These are phyloP conservation scores for Gandaritis pyraliata DNA, from an alignment of 2,888 invertebrate species.

Conservation along the genomic window DNA sequence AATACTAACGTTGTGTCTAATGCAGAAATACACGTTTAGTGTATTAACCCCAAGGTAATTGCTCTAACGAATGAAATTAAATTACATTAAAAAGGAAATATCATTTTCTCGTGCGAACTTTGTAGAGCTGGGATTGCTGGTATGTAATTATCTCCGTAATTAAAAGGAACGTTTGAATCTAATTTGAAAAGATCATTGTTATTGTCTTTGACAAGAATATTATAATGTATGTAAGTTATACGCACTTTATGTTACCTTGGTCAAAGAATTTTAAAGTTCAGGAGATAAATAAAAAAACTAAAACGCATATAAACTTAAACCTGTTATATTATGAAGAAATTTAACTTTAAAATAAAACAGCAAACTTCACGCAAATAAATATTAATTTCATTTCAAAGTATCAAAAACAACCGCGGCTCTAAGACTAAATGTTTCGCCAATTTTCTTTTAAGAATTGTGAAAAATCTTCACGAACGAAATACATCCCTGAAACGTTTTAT, in stretches of 20 bases:
- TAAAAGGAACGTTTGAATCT: constrained; percentile 23
- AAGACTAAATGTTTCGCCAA: too few relatives aligned
- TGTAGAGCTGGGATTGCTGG: constrained; percentile 18
- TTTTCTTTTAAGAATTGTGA: too few relatives aligned
- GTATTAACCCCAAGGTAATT: constrained; percentile 49
- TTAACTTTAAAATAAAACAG: too few relatives aligned
- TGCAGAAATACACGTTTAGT: constrained; percentile 54
- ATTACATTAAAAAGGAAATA: constrained; percentile 29
- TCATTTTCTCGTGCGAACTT: constrained; percentile 32
- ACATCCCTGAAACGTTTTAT: neutral
- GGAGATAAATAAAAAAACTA: too few relatives aligned
- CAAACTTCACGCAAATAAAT: too few relatives aligned
- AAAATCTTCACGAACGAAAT: too few relatives aligned
- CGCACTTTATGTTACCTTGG: neutral
- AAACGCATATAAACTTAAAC: too few relatives aligned
- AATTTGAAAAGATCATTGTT: constrained; percentile 18
- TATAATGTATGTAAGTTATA: constrained; percentile 18
- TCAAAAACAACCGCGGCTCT: too few relatives aligned
- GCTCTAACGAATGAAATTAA: constrained; percentile 38
- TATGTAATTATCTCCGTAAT: constrained; percentile 14
- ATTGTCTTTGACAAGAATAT: constrained; percentile 2
- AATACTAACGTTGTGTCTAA: constrained; percentile 50
- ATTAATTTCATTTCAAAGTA: too few relatives aligned
- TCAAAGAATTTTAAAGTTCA: neutral
- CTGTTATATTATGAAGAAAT: too few relatives aligned